Percentiles rank a stretch among this genome's conserved stretches.
These are phyloP conservation scores for Rhinichthys klamathensis DNA, from an alignment of 2,113 vertebrate species.

Conservation along the genomic window DNA sequence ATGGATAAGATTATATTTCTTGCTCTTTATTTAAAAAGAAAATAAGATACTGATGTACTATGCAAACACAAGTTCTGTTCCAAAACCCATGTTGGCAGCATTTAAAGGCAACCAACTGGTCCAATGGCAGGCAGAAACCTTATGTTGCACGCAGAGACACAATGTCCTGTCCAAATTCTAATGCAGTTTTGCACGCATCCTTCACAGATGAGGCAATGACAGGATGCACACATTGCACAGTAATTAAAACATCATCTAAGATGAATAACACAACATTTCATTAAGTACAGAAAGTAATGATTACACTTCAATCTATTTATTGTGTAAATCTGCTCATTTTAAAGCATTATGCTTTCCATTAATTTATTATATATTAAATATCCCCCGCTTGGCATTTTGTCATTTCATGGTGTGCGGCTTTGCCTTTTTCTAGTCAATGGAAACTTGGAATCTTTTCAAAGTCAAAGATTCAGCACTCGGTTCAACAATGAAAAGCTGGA, in stretches of 20 bases:
- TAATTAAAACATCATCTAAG: neutral
- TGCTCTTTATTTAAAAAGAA: neutral
- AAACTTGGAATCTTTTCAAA: neutral
- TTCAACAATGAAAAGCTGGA: neutral
- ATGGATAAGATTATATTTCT: neutral
- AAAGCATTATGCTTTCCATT: neutral
- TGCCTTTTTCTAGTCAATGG: neutral
- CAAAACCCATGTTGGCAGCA: conserved; percentile 15
- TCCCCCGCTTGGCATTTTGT: neutral
- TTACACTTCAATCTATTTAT: neutral
- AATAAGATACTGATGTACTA: neutral
- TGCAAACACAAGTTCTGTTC: neutral
- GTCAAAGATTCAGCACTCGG: neutral
- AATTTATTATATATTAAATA: neutral
- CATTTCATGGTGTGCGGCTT: neutral
- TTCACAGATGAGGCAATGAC: neutral
- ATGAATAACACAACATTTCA: neutral
- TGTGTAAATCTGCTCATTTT: neutral
- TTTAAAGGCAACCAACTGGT: neutral
- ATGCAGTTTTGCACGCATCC: neutral
- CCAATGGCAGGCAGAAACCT: neutral
- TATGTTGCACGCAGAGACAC: neutral
- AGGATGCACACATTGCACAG: neutral
- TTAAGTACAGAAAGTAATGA: neutral
- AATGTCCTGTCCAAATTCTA: neutral